Evolutionary conservation across 2,888 invertebrate genomes (phyloP), one percentile per base, ranked within the genome.

Genomic region (Abrostola triplasia): DNA sequence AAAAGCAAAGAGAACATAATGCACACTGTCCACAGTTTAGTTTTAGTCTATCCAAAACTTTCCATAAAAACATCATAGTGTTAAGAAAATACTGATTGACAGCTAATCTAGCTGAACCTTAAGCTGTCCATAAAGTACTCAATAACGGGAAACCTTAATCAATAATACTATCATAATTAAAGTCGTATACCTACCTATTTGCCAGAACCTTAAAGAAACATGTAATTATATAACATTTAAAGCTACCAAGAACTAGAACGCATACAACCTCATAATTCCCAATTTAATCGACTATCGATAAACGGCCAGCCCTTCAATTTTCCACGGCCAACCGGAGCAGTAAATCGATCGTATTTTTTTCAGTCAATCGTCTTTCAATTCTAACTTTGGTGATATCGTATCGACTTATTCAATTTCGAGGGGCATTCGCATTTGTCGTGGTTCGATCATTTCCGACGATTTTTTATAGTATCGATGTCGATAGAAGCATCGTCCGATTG

Each of bases 361-460:
- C 84, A 87, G 81, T 83, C 88, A 89, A 89, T 90, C 90, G 89
- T 90, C 90, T 89, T 93, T 93, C 92, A 94, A 93, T 92, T 92
- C 91, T 82, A 84, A 81, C 88, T 88, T 90, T 90, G 90, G 92
- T 92, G 92, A 90, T 93, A 91, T 91, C 92, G 92, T 93, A 91
- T 91, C 92, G 91, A 89, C 83, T 92, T 93, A 93, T 93, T 94
- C 92, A 93, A 94, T 93, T 93, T 93, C 88, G 84, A 84, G 81
- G 87, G 85, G 87, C 82, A 88, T 90, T 90, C 89, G 88, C 88
- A 92, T 92, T 90, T 87, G 89, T 88, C 88, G 88, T 86, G 90
- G 88, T 88, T 80, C 77, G 86, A 89, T 88, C 92, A 87, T 93
- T 94, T 93, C 93, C 93, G 91, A 90, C 82, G 79, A 82, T 79